These are phyloP conservation scores for Microcebus jonahi DNA, from an alignment of 2,113 vertebrate genomes.

Conservation along the genomic window DNA sequence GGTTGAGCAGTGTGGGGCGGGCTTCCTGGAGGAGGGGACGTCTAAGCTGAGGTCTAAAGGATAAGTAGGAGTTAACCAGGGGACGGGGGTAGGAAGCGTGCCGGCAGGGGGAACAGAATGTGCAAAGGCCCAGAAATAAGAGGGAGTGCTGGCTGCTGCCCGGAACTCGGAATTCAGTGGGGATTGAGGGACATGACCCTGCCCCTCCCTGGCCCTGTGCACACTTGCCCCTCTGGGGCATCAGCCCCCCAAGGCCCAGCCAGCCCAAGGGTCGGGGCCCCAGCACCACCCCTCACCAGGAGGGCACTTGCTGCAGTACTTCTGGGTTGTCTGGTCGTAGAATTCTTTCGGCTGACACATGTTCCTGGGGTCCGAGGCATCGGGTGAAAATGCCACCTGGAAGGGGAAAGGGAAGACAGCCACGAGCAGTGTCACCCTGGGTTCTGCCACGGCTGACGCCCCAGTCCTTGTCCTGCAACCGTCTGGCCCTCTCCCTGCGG, in stretches of 20 bases:
- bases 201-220: not conserved
- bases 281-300: constrained; percentile 74
- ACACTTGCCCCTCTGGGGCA: not conserved
- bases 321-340: constrained; percentile 53
- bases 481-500: not conserved
- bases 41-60: not conserved
- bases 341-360: constrained; percentile 62
- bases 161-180: not conserved
- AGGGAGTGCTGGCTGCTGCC: fast-evolving
- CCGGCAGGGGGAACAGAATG: not conserved
- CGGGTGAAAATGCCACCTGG: constrained; percentile 66
- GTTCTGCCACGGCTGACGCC: fast-evolving
- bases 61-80: not conserved
- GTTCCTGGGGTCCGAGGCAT: not conserved
- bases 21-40: not conserved
- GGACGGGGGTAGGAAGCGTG: not conserved
- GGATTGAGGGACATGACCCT: not conserved
- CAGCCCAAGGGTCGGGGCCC: not conserved
- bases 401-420: constrained; percentile 18
- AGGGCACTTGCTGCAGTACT: constrained; percentile 81
- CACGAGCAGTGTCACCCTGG: not conserved
- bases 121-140: not conserved
- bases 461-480: not conserved
- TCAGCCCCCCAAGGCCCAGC: not conserved
- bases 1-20: not conserved